Base-by-base conservation (phyloP, 2,113 vertebrate species). In the Drymodes brunneopygia region DNA sequence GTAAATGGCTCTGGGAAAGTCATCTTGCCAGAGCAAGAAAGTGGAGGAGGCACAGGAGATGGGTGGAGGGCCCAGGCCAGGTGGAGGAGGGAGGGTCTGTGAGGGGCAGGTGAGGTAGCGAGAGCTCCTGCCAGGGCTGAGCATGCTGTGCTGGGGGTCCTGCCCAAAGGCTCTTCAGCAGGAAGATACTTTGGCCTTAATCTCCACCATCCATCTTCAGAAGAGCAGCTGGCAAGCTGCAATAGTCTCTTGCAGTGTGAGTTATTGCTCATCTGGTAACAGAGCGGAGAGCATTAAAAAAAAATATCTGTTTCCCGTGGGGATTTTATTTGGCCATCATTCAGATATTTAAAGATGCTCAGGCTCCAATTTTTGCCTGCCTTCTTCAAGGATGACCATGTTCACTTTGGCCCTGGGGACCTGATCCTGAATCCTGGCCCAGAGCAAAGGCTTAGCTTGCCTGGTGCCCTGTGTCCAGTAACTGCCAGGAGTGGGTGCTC, bases 251-350 rank as follows among this genome's bases (percentile, higher is more conserved):
- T 96, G 92, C 81, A 60, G 90, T 51, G 88, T 93, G 96, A 97
- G 86, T 97, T 97, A 97, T 91, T 96, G 94, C 95, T 97, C 82
- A 69, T 95, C 94, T 95, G 84, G 78, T 94, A 97, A 89, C 87
- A 57, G 81, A 95, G 88, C 12, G 0, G 67, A 93, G 91, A 96
- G 83, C 95, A 81, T 71, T 89, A 79, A 82, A 90, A 95, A 93
- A 88, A 66, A 47, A 42, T 1, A 60, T 58, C 62, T 61, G 20
- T 78, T 94, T 81, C 95, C 90, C n/a, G 0, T 77, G 65, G 70
- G 92, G 86, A 81, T 94, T 94, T 94, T 95, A 81, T 86, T 71
- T 96, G 96, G 95, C 95, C 44, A 81, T 94, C 58, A 40, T 87
- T 96, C 92, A 95, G 64, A 57, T 92, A 61, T 75, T 91, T 89